These are phyloP conservation scores for Novumbra hubbsi DNA, from an alignment of 2,797 vertebrate species.

Conservation along the genomic window DNA sequence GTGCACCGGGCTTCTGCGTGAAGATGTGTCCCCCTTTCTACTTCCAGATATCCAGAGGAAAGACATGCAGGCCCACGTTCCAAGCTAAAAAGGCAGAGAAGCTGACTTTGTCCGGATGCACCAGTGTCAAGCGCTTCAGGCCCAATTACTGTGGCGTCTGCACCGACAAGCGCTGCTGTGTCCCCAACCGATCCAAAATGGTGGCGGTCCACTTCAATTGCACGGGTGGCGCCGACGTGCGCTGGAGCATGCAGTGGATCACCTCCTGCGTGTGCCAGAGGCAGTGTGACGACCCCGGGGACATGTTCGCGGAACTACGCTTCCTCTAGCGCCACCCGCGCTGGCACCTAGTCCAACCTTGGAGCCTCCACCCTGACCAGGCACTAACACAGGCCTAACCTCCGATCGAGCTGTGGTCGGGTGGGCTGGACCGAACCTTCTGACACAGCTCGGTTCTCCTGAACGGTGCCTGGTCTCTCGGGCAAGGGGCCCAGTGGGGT, in stretches of 20 bases:
- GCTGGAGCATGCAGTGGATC: slow-evolving; percentile 97
- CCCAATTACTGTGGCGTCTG: slow-evolving; percentile 90
- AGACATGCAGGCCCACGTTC: slow-evolving; percentile 86
- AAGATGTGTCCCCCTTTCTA: neutral
- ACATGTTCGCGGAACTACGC: slow-evolving; percentile 87
- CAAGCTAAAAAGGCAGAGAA: slow-evolving; percentile 84
- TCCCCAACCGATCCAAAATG: slow-evolving; percentile 85
- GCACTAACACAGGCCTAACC: slow-evolving; percentile 3
- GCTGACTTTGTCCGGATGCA: slow-evolving; percentile 86
- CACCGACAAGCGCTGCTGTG: slow-evolving; percentile 87
- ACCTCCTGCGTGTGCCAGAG: slow-evolving; percentile 91
- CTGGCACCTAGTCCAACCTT: neutral
- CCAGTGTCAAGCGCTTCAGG: slow-evolving; percentile 80
- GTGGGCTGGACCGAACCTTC: slow-evolving; percentile 20
- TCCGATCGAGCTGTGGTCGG: neutral
- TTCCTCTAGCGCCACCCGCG: slow-evolving; percentile 69
- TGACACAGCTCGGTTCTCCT: slow-evolving; percentile 7
- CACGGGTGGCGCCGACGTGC: slow-evolving; percentile 74
- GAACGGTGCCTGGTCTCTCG: slow-evolving; percentile 1
- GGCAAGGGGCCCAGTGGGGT: slow-evolving; percentile 6
- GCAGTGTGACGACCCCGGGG: slow-evolving; percentile 80
- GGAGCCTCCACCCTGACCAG: neutral
- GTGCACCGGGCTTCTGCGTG: no score
- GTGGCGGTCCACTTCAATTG: slow-evolving; percentile 87
- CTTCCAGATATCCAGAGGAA: slow-evolving; percentile 84